These are phyloP conservation scores for Microcebus jonahi DNA, from an alignment of 2,113 vertebrate species.

Conservation along the genomic window DNA sequence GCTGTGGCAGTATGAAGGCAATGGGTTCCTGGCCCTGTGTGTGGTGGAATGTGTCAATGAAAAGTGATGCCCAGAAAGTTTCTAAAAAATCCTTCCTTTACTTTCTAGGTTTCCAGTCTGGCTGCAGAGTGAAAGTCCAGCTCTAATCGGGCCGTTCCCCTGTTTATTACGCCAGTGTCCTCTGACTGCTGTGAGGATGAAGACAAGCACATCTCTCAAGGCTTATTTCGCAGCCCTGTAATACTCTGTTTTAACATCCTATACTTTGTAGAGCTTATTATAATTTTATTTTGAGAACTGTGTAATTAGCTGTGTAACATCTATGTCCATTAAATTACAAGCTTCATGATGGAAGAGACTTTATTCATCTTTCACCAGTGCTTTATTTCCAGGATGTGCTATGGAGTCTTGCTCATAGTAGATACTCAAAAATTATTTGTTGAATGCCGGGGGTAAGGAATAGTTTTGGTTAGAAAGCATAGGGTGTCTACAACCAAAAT, in stretches of 20 bases:
- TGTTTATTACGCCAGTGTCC: not conserved
- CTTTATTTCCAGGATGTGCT: not conserved
- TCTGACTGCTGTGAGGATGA: not conserved
- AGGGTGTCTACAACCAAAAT: not conserved
- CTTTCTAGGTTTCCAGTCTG: not conserved
- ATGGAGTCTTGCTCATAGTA: not conserved
- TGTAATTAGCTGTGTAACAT: not conserved
- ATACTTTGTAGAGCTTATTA: not conserved
- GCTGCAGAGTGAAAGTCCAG: not conserved
- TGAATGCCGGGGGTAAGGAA: not conserved
- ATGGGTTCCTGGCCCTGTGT: not conserved
- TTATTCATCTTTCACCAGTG: not conserved
- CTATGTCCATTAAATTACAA: not conserved
- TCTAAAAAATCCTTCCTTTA: not conserved
- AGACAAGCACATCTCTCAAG: not conserved
- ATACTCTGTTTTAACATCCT: not conserved
- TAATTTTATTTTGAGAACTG: constrained; percentile 1
- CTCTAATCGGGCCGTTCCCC: not conserved
- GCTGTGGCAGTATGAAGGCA: not conserved
- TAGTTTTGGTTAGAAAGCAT: not conserved
- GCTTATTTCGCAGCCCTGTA: not conserved
- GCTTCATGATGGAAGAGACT: not conserved
- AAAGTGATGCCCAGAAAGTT: not conserved
- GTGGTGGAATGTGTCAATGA: not conserved
- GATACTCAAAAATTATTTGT: not conserved